Base-by-base conservation (phyloP, 1,140 invertebrate genomes). In the Papilio polyxenes region DNA sequence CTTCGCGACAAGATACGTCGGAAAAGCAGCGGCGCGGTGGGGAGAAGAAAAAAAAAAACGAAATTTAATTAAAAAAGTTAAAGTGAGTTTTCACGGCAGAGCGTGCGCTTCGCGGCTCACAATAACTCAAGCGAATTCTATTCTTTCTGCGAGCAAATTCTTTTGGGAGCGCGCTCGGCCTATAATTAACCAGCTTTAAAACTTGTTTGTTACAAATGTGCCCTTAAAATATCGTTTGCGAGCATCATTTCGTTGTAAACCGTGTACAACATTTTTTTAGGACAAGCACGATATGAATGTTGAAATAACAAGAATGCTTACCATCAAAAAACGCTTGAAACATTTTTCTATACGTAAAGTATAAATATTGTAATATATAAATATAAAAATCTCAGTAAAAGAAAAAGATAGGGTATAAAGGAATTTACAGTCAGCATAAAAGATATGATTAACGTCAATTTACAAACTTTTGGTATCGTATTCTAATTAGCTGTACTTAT, bases 21-120 rank as follows among this genome's bases (percentile, higher is more conserved):
- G 53, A 79, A 56, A 62, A 31, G 77, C 86, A 84, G 65, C 85
- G 85, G 86, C 84, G 59, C 86, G 85, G 86, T 83, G 90, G 81
- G 80, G 82, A 85, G 31, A 15, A 72, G 31, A 89, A 87, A 92
- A 94, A 87, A 92, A 94, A 93, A 93, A 91, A 89, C 87, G 88
- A 93, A 94, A 93, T 93, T 92, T 94, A 94, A 94, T 94, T 94
- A 93, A 94, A 93, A 92, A 93, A 94, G 92, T 93, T 94, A 89
- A 92, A 93, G 92, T 93, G 91, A 92, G 89, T 93, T 93, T 93
- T 91, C 91, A 92, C 91, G 88, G 90, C 85, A 83, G 88, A 89
- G 88, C 88, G 90, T 90, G 87, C 90, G 87, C 88, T 84, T 87
- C 83, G 85, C 85, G 83, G 84, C 85, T 88, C 88, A 87, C 88